Evolutionary conservation across 2,113 vertebrate species (phyloP), one percentile per base, ranked within the genome.

Genomic region (Narcine bancroftii): DNA sequence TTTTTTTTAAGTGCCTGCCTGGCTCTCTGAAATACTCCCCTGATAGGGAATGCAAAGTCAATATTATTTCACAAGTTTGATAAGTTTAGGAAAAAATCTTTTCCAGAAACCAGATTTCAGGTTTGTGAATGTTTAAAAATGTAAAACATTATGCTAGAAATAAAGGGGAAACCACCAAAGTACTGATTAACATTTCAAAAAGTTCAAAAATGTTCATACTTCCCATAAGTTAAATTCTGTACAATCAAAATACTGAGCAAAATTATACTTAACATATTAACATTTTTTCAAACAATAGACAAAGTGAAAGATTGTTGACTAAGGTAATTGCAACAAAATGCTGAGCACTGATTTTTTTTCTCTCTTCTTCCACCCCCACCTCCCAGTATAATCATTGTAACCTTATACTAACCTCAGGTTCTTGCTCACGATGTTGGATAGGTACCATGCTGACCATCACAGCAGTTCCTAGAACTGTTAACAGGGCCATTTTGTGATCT

Each of bases 401-500:
- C 73, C 73, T 63, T 39, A 36, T 92, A 95, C 96, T 95, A 83
- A 99, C 98, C 97, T 99, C 96, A 93, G 96, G 96, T 92, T 98
- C 96, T 94, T 98, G 96, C 42, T 95, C 96, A 92, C 91, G 95
- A 95, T 97, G 96, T 85, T 97, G 96, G 95, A 97, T 96, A 71
- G 96, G 95, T 89, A 97, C 95, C 97, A 99, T 96, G 95, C 96
- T 97, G 95, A 95, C 93, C 94, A 97, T 96, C 77, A 95, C 47
- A 26, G 95, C 92, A 93, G 97, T 95, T 93, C 98, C 98, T 95
- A 99, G 96, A 72, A 97, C 96, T 65, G 97, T 97, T 94, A 98
- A 95, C 93, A 99, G 97, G 94, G 98, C 98, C 93, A 96, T 97
- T 95, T 97, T 97, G 95, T 97, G 96, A 96, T 98, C 97, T 1